Base-by-base conservation (phyloP, 2,888 invertebrate species). In the Polymixis lichenea region DNA sequence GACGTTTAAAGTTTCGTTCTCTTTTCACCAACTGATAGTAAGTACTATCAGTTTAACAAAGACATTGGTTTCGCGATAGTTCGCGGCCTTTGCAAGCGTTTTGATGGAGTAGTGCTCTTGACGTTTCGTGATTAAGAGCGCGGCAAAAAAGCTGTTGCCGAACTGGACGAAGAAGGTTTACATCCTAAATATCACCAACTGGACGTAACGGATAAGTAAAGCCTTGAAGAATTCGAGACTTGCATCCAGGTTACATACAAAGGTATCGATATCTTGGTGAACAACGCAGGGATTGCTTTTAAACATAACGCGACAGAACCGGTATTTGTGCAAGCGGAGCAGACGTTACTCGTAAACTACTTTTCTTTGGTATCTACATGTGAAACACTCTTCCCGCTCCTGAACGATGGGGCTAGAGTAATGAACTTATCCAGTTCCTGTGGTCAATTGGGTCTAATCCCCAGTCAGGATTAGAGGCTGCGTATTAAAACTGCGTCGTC, bases 271-370 rank as follows among this genome's bases (percentile, higher is more conserved):
- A 90, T 98, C 67, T 95, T 98, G 61, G 97, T 98, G 0, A 98
- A 98, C 89, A 98, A 98, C 92, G 98, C 98, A 11, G 98, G 97
- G 0, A 98, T 98, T 73, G 97, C 98, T 0, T 98, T 97, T 88
- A 97, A 97, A 96, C 61, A 51, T 11, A 91, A 91, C 72, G 96
- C 98, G 0, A 96, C 97, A 0, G 98, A 97, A 65, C 97, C 98
- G 4, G 97, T 97, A 68, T 90, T 92, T 0, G 93, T 96, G 13
- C 98, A 98, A 95, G 98, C 98, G 0, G 97, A 98, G 87, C 96
- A 97, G 86, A 98, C 98, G 0, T 78, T 98, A 11, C 94, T 93
- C 56, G 97, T 98, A 0, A 98, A 98, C 91, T 98, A 98, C 91
- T 98, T 97, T 90, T 97, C 97, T 15, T 95, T 98, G 43, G 89